A percentile compares a stretch with the other conserved stretches of the same genome.
Evolutionary conservation across 1,140 invertebrate genomes (phyloP).

Genomic region (Ceratoteleas bidentatus): DNA sequence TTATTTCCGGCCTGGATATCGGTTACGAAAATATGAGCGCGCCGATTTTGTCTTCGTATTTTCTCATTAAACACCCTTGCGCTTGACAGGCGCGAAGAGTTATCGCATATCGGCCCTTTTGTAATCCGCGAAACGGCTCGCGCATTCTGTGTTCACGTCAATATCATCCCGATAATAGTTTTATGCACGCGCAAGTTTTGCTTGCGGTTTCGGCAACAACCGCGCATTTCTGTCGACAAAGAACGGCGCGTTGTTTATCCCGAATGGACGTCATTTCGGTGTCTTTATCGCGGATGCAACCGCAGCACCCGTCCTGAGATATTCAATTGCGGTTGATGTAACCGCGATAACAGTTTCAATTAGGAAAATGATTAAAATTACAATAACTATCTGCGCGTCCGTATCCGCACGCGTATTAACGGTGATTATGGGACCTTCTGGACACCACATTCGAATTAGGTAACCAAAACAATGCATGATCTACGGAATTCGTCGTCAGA

Average conservation of each 20-base stretch:
- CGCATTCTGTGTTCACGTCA: constrained; percentile 8
- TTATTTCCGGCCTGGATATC: constrained; percentile 6
- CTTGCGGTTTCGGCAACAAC: too few relatives aligned
- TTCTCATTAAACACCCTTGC: constrained; percentile 34
- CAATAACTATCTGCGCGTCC: constrained; percentile 36
- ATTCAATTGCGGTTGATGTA: constrained; percentile 45
- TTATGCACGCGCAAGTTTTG: neutral
- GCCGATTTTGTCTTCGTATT: constrained; percentile 22
- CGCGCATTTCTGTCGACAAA: neutral
- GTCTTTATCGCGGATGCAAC: constrained; percentile 27
- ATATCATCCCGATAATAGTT: constrained; percentile 14
- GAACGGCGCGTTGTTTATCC: neutral
- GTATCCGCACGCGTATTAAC: constrained; percentile 26
- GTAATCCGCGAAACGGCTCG: constrained; percentile 5
- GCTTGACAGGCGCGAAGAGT: constrained; percentile 19
- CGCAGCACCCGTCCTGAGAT: constrained; percentile 28
- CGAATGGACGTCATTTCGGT: constrained; percentile 5
- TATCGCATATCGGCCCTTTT: constrained; percentile 16
- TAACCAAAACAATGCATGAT: constrained; percentile 15
- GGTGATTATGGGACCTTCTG: constrained; percentile 31
- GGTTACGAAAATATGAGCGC: constrained; percentile 18
- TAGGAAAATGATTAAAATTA: constrained; percentile 45
- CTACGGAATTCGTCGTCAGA: constrained; percentile 13
- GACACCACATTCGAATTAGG: constrained; percentile 12
- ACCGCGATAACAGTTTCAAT: constrained; percentile 49